Conservation (phyloP, 2,888 invertebrate genomes). For the Linnaemya vulpina region DNA sequence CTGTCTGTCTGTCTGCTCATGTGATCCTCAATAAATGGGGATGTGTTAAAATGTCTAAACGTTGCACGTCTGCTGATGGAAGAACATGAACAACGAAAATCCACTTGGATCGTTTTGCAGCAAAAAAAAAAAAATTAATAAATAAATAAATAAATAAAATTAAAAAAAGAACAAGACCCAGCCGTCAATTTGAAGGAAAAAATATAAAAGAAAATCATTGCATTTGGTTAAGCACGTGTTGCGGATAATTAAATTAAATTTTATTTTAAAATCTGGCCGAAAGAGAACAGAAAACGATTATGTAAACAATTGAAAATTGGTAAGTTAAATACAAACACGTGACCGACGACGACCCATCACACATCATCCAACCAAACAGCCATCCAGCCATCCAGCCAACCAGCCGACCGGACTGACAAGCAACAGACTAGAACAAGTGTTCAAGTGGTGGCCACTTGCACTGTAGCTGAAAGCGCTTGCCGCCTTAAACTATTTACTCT, state of each 20-base stretch:
- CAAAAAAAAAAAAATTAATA: not conserved
- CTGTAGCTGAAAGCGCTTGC: constrained; percentile 38
- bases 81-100: constrained; percentile 29
- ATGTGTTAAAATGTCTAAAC: constrained; percentile 67
- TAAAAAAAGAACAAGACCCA: not conserved
- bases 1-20: not conserved
- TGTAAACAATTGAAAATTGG: constrained; percentile 71
- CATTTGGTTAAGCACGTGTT: constrained; percentile 82
- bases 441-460: constrained; percentile 71
- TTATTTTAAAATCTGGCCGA: constrained; percentile 65
- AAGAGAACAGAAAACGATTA: constrained; percentile 52
- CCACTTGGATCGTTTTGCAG: constrained; percentile 31
- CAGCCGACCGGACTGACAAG: too few species aligned
- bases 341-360: constrained; percentile 52
- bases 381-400: not conserved
- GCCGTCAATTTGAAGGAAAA: constrained; percentile 1
- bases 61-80: constrained; percentile 35
- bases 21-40: constrained; percentile 45
- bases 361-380: constrained; percentile 21
- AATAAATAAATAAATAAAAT: not conserved
- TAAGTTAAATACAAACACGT: constrained; percentile 72
- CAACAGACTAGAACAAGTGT: constrained; percentile 62
- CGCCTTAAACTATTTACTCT: constrained; percentile 65
- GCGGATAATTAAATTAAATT: constrained; percentile 81
- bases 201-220: constrained; percentile 76